Percentiles rank a stretch among this genome's conserved stretches.
These are phyloP conservation scores for Patella caerulea DNA, from an alignment of 2,888 invertebrate genomes.

Conservation along the genomic window DNA sequence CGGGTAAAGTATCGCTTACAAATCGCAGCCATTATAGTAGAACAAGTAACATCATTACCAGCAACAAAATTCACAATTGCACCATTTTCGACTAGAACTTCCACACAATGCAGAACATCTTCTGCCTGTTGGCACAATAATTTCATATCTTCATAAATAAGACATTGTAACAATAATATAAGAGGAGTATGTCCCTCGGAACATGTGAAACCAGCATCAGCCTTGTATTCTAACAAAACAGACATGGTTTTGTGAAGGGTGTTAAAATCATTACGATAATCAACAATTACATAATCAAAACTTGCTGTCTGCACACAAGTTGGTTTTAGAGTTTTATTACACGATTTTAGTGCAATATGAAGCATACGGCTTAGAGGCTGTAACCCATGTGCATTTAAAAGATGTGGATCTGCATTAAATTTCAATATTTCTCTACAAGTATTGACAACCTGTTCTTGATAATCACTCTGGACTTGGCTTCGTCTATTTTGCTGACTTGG, in stretches of 20 bases:
- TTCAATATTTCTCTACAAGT: conserved; percentile 60
- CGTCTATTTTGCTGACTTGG: conserved; percentile 73
- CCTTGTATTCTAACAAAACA: conserved; percentile 59
- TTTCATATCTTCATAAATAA: conserved; percentile 82
- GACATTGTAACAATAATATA: conserved; percentile 82
- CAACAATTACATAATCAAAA: conserved; percentile 80
- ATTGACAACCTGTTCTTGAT: conserved; percentile 61
- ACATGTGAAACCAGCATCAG: conserved; percentile 56
- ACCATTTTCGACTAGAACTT: conserved; percentile 80
- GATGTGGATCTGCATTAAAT: conserved; percentile 66
- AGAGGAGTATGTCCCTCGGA: conserved; percentile 74
- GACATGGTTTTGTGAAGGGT: conserved; percentile 55
- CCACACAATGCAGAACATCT: conserved; percentile 79
- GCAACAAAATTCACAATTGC: conserved; percentile 81
- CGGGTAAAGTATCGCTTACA: conserved; percentile 46
- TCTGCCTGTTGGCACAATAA: conserved; percentile 75
- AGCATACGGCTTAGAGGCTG: conserved; percentile 81
- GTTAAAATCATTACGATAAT: conserved; percentile 63
- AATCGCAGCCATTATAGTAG: conserved; percentile 55
- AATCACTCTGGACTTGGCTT: conserved; percentile 60
- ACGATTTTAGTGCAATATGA: conserved; percentile 74
- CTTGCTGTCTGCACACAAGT: conserved; percentile 81
- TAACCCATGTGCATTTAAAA: conserved; percentile 77
- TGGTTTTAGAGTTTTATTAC: conserved; percentile 79
- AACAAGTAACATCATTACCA: conserved; percentile 79